Evolutionary conservation across 2,888 invertebrate genomes (phyloP), one percentile per base, ranked within the genome.

Genomic region (Drosophila colorata): DNA sequence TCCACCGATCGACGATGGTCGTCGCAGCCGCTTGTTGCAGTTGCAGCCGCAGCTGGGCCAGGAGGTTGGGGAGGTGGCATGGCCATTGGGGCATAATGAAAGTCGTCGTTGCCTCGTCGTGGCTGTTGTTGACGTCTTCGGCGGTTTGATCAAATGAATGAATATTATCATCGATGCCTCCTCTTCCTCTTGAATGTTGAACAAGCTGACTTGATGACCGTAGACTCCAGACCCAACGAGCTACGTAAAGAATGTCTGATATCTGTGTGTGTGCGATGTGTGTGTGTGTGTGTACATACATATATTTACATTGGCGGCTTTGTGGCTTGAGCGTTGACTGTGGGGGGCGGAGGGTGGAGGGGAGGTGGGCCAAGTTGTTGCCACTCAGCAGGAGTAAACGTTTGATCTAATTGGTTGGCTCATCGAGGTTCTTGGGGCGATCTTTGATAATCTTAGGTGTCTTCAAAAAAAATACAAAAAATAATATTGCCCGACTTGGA

Each of bases 141-240:
- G 85, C 88, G 89, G 88, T 89, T 83, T 72, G 88, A 89, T 89
- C 89, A 89, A 89, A 89, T 89, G 89, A 88, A 89, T 89, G 89
- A 89, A 89, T 87, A 87, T 88, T 81, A 88, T 87, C 84, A 88
- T 86, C 86, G 85, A 87, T 82, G 80, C 75, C 80, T 57, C 37
- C 20, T 18, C 20, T 31, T 31, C 9, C 57, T 66, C 78, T 81
- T 72, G 75, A 73, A 80, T 76, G 81, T 76, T 82, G 83, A 80
- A 84, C 78, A 78, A 81, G 80, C 76, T 78, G 76, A 85, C 83
- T 87, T 87, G 85, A 87, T 84, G 86, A 82, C 69, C 78, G 79
- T 47, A 61, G 80, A 83, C 71, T 77, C 77, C 69, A 80, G 69
- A 81, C 59, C 70, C 67, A 72, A 59, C 69, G 72, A 80, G 68